Evolutionary conservation across 2,888 invertebrate genomes (phyloP), one percentile per base, ranked within the genome.

Genomic region (Sycophila texana): DNA sequence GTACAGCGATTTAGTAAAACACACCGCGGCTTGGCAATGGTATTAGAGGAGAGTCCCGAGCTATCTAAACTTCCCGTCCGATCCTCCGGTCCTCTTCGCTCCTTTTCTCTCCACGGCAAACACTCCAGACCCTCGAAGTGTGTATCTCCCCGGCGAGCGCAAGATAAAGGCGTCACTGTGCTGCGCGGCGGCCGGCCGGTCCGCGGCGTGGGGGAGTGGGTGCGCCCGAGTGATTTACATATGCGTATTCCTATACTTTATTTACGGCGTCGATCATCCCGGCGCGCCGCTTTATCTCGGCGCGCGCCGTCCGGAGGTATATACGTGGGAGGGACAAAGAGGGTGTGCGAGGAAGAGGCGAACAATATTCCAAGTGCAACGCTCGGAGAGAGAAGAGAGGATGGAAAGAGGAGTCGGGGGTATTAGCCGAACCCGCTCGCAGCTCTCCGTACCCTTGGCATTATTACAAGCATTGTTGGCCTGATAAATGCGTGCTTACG

Each of bases 141-240:
- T 49, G 55, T 58, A 57, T 72, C 77, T 73, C 47, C 18, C 10
- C 53, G 57, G 30, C 7, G 12, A 18, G 30, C 14, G 12, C n/a
- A 14, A 72, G 80, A 80, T 80, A 80, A 80, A 76, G 79, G 68
- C 80, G 49, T 30, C 51, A n/a, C 67, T 57, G 60, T 72, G 30
- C n/a, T 0, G 16, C 10, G 22, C 18, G n/a, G 22, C 18, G n/a
- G 26, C 39, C 39, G 39, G 39, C 7, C 39, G 39, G 39, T 39
- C 39, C 5, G 39, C 39, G 39, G 39, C 39, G 39, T 39, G 86
- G 86, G 86, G 88, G 89, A 88, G 89, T 89, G 88, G 89, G 89
- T 88, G 89, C 87, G 86, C 87, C 89, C 87, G 86, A 14, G 86
- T 89, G 88, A 90, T 89, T 90, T 90, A 89, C 89, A 89, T 90